A percentile compares a stretch with the other conserved stretches of the same genome.
Conservation (phyloP, 2,888 invertebrate species). For the Oscheius myriophilus region DNA sequence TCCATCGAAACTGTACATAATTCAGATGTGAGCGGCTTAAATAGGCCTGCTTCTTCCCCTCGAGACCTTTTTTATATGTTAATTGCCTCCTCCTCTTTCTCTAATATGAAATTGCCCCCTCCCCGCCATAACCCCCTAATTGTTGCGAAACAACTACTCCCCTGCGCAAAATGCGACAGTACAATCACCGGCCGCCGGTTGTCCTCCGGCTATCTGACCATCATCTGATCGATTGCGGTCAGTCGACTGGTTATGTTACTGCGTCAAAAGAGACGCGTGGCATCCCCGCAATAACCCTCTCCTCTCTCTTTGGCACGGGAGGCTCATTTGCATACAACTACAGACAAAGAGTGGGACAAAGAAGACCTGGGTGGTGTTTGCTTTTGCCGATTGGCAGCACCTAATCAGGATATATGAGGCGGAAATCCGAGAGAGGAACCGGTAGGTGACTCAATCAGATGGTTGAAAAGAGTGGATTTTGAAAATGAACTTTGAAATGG, state of each 20-base stretch:
- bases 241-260: constrained; percentile 24
- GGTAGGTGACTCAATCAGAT: not conserved
- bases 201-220: constrained; percentile 6
- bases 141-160: too few relatives aligned
- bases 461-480: too few relatives aligned
- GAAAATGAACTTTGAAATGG: too few relatives aligned
- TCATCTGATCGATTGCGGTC: constrained; percentile 32
- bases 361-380: not conserved
- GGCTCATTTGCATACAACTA: constrained; percentile 19
- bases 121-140: too few relatives aligned
- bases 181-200: constrained; percentile 1
- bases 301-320: not conserved
- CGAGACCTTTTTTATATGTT: too few relatives aligned
- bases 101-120: too few relatives aligned
- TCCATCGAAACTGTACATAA: too few relatives aligned
- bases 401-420: not conserved
- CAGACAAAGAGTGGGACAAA: not conserved
- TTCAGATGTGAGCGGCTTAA: too few relatives aligned
- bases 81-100: too few relatives aligned
- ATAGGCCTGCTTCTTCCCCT: too few relatives aligned
- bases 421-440: constrained; percentile 1
- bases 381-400: not conserved
- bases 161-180: constrained; percentile 5
- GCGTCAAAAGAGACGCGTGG: constrained; percentile 20
- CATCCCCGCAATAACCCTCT: not conserved